Evolutionary conservation across 2,113 vertebrate species (phyloP).

Genomic region (Lepisosteus oculatus): DNA sequence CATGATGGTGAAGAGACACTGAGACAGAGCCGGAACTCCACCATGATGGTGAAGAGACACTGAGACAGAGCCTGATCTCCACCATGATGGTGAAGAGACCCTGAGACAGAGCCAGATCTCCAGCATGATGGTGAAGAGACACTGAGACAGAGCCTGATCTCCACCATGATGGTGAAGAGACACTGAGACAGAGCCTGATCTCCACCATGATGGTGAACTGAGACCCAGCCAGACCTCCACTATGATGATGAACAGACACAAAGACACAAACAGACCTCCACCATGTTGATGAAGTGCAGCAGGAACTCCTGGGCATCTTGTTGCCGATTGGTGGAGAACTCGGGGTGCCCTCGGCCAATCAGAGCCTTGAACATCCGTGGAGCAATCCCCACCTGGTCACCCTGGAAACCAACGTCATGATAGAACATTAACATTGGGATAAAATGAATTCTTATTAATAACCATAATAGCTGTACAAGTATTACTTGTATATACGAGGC

Average conservation of each 20-base stretch:
- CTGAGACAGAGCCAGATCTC: background rate
- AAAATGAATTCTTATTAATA: too few relatives aligned
- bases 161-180: background rate
- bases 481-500: too few relatives aligned
- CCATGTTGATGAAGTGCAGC: slow-evolving; percentile 98
- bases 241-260: background rate
- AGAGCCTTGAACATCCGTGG: slow-evolving; percentile 97
- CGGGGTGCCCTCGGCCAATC: slow-evolving; percentile 89
- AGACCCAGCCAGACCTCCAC: background rate
- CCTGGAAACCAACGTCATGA: slow-evolving; percentile 57
- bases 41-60: slow-evolving; percentile 92
- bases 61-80: fast-evolving
- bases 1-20: background rate
- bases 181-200: background rate
- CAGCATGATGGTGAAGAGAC: too few relatives aligned
- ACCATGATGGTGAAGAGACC: background rate
- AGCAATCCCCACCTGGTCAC: slow-evolving; percentile 88
- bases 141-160: background rate
- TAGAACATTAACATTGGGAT: too few relatives aligned
- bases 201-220: too few relatives aligned
- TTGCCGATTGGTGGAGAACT: slow-evolving; percentile 96
- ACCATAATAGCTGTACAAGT: too few relatives aligned
- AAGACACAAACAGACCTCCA: slow-evolving; percentile 72
- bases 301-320: slow-evolving; percentile 98
- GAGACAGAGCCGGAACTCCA: slow-evolving; percentile 67